phyloP scores from a whole-genome alignment of 1,140 invertebrate species.

The Dendroctonus ponderosae region DNA sequence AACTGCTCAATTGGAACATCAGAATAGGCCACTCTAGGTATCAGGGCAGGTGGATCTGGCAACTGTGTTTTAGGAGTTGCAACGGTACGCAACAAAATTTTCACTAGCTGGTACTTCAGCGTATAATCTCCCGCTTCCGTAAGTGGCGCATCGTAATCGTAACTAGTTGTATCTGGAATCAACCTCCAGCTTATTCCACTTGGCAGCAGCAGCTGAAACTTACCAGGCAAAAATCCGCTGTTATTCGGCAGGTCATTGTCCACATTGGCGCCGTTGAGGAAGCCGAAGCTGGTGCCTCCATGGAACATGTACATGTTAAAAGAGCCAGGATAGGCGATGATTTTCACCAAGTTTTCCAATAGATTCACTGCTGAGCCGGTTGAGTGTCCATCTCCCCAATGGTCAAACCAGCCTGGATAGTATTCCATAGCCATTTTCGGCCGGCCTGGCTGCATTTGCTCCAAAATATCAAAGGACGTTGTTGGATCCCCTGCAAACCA shows the following conservation, averaged over 20 bases:
- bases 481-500: slow-evolving; percentile 36
- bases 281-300: slow-evolving; percentile 71
- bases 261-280: slow-evolving; percentile 63
- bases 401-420: slow-evolving; percentile 68
- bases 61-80: slow-evolving; percentile 19
- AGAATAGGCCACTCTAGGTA: slow-evolving; percentile 45
- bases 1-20: slow-evolving; percentile 33
- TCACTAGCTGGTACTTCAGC: slow-evolving; percentile 50
- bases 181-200: no score
- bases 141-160: slow-evolving; percentile 56
- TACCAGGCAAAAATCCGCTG: slow-evolving; percentile 48
- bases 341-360: slow-evolving; percentile 33
- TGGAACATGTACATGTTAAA: slow-evolving; percentile 74
- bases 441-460: slow-evolving; percentile 55
- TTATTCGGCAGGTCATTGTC: slow-evolving; percentile 31
- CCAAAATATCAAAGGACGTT: slow-evolving; percentile 49
- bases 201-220: slow-evolving; percentile 44
- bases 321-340: slow-evolving; percentile 52
- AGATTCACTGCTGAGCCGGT: slow-evolving; percentile 24
- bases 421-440: slow-evolving; percentile 65
- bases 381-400: slow-evolving; percentile 44
- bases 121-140: slow-evolving; percentile 56
- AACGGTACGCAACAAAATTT: slow-evolving; percentile 28
- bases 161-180: slow-evolving; percentile 59
- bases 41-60: slow-evolving; percentile 40